Base-by-base conservation (phyloP, 2,113 vertebrate genomes). In the Aphelocoma coerulescens region DNA sequence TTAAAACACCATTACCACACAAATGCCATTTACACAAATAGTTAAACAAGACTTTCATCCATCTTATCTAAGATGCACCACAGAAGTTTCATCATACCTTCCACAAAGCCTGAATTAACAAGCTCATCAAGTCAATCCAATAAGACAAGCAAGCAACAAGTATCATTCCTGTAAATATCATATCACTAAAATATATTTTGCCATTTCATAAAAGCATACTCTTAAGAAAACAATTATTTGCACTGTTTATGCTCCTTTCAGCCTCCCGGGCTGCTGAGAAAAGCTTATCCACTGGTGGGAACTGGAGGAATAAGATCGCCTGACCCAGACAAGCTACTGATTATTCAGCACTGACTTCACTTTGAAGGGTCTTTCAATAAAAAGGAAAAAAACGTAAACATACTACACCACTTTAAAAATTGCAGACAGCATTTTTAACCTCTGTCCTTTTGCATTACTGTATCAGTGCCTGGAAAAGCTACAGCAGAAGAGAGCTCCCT, bases 401-500 rank as follows among this genome's bases (percentile, higher is more conserved):
- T 86, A 55, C 10, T 19, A 57, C 35, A 93, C n/a, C 37, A 67
- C 75, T 94, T 88, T 52, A 89, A 76, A 94, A 90, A 67, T 43
- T 9, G 0, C 81, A 94, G 84, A 78, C 68, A 79, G 65, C 18
- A 48, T 79, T 91, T 96, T 91, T 97, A 96, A 96, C 91, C 95
- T 96, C 87, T 96, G 87, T 93, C 91, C 33, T 84, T 96, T 78
- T 91, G 33, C 24, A 90, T 97, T 96, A 95, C n/a, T 71, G 79
- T 67, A 95, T 69, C 59, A 88, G 46, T 27, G 57, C 66, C 52
- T 65, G 71, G n/a, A 83, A 96, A 95, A 85, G 44, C 79, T 89
- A 66, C 27, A 87, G 55, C 27, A 74, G 24, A 35, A 66, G 43
- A 80, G 37, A 65, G n/a, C 49, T 95, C 83, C 46, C 33, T 93